Evolutionary conservation across 2,113 vertebrate species (phyloP).

Genomic region (Lophius piscatorius): DNA sequence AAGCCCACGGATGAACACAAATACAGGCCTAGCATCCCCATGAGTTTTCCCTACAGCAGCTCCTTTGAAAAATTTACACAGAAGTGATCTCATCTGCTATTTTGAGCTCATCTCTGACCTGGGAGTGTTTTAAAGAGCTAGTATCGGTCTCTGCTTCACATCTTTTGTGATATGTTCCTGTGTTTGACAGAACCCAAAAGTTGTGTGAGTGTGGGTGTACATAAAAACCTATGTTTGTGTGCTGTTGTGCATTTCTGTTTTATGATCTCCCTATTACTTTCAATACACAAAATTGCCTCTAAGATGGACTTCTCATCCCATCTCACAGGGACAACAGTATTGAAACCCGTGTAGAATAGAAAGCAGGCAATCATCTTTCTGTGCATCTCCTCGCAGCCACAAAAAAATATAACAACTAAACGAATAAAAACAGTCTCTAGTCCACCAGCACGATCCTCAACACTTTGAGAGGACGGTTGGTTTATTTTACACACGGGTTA

Average conservation of each 20-base stretch:
- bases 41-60: conserved; percentile 75
- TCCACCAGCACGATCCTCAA: conserved; percentile 3
- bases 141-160: conserved; percentile 50
- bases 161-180: conserved; percentile 24
- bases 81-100: conserved; percentile 83
- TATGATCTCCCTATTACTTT: conserved; percentile 27
- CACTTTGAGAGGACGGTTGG: conserved; percentile 24
- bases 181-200: conserved; percentile 13
- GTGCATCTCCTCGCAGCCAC: conserved; percentile 16
- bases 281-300: conserved; percentile 26
- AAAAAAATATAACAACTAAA: conserved; percentile 17
- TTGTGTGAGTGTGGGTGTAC: neutral
- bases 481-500: conserved; percentile 31
- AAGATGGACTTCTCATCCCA: conserved; percentile 28
- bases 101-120: conserved; percentile 77
- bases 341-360: conserved; percentile 41
- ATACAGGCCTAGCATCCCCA: conserved; percentile 69
- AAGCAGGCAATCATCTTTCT: conserved; percentile 28
- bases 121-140: conserved; percentile 78
- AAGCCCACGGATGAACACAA: conserved; percentile 48
- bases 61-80: conserved; percentile 82
- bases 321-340: conserved; percentile 2
- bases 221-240: conserved; percentile 1
- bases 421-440: conserved; percentile 17
- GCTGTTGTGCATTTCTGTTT: conserved; percentile 5